Evolutionary conservation across 2,797 vertebrate species (phyloP), one percentile per base, ranked within the genome.

Genomic region (Dryobates pubescens): DNA sequence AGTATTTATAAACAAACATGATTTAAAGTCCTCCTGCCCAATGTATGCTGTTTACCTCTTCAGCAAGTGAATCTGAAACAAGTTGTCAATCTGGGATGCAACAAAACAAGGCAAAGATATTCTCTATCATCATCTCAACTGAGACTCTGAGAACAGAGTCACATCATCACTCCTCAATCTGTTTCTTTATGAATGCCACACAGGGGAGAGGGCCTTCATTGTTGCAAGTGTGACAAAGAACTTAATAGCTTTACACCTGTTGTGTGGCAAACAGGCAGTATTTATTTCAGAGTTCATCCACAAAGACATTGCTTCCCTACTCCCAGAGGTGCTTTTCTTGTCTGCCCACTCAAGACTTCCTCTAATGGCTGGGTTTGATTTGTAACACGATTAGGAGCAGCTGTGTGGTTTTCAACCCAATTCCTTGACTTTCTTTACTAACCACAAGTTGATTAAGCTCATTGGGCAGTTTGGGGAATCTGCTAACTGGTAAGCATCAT

Each of bases 171-270:
- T 84, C 59, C 84, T 62, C 75, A 65, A 4, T 47, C 32, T 65
- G 24, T 19, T 63, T 47, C 10, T 79, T 79, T 72, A 69, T 79
- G 72, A 54, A 26, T 41, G 71, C 45, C 45, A 27, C 56, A 22
- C 3, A 62, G 32, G 70, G 56, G 53, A 82, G 51, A 18, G 29
- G 29, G 23, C 34, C 56, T 47, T 45, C 67, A 1, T 26, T 30
- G 14, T 1, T 65, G 22, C 4, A 3, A 27, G 36, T 0, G 0
- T 36, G 84, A 82, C 63, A 29, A 72, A 64, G 27, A 62, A 7
- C 53, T 84, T 9, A 8, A 79, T 1, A 14, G 56, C 9, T 69
- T 56, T 13, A 9, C 59, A 75, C 54, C 78, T 34, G 1, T 9
- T 62, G 22, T 47, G 47, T 0, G 1, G 20, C n/a, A 71, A 57